Percentiles rank a stretch among this genome's conserved stretches.
phyloP scores from a whole-genome alignment of 2,888 invertebrate genomes.

The Slavum lentiscoides region DNA sequence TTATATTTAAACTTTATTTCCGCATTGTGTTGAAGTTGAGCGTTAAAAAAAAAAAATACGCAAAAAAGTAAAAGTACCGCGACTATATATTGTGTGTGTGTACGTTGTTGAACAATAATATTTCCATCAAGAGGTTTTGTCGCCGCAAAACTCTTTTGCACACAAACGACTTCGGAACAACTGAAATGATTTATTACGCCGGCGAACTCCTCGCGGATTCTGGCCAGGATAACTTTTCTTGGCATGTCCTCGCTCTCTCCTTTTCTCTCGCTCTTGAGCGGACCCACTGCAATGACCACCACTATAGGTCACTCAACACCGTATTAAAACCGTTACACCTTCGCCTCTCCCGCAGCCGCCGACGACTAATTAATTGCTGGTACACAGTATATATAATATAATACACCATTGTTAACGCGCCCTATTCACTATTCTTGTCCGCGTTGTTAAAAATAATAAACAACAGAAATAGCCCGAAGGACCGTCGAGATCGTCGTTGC shows the following conservation, averaged over 20 bases:
- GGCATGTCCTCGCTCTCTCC: constrained; percentile 3
- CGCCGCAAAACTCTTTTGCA: constrained; percentile 17
- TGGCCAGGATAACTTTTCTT: constrained; percentile 44
- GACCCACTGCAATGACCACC: constrained; percentile 27
- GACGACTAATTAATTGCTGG: constrained; percentile 22
- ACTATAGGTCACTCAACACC: constrained; percentile 39
- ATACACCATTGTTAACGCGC: constrained; percentile 17
- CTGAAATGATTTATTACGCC: constrained; percentile 41
- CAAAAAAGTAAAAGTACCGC: not conserved
- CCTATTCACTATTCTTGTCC: not conserved
- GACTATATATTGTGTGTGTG: too few species aligned
- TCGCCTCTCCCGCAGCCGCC: not conserved
- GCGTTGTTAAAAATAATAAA: constrained; percentile 26
- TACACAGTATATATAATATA: not conserved
- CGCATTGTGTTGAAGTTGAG: not conserved
- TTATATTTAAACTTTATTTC: not conserved
- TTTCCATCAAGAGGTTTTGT: constrained; percentile 20
- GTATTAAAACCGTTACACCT: constrained; percentile 40
- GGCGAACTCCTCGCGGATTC: not conserved
- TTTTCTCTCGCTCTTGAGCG: not conserved
- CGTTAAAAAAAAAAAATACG: not conserved
- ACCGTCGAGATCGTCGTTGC: not conserved
- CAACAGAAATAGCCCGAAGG: not conserved
- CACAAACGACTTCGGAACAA: constrained; percentile 26
- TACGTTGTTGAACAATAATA: constrained; percentile 34